Evolutionary conservation across 2,797 vertebrate genomes (phyloP), one percentile per base, ranked within the genome.

Genomic region (Sebastiscus tertius): DNA sequence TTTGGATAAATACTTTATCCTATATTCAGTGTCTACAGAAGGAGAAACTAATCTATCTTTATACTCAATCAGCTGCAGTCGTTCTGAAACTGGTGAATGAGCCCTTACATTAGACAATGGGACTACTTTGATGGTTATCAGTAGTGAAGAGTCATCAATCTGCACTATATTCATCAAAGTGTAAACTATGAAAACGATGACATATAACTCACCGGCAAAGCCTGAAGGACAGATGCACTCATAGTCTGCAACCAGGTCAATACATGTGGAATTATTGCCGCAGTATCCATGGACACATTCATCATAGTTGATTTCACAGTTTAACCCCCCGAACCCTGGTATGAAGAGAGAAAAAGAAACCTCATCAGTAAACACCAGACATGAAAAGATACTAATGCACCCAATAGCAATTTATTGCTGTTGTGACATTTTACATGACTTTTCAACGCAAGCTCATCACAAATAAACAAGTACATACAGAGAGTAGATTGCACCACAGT

Each of bases 281-380:
- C 93, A 96, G 91, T 96, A 95, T 82, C 89, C 91, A 1, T 87
- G 92, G 87, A 55, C 86, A 80, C 95, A 96, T 87, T 96, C 96
- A 94, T 96, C 92, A 95, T 94, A 85, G 90, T 91, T 94, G 86
- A 94, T 95, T 94, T 97, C 95, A 96, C 94, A 96, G 91, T 93
- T 95, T 82, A 90, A 73, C 65, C 95, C 95, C 83, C 87, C 86
- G 87, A 95, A 96, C 82, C 93, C 93, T 96, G 74, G 83, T 70
- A 76, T 81, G 26, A 85, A 65, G 72, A 82, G 59, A 87, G 77
- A 60, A 80, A 85, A 31, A 81, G 29, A 63, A 88, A 79, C 66
- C 24, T 81, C 72, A 89, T 88, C 73, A 81, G 56, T 76, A 81
- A 93, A 85, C 62, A 78, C 4, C 58, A 75, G 68, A 72, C 34